Percentiles rank a stretch among this genome's conserved stretches.
phyloP scores from a whole-genome alignment of 2,113 vertebrate species.

The Clupea harengus region DNA sequence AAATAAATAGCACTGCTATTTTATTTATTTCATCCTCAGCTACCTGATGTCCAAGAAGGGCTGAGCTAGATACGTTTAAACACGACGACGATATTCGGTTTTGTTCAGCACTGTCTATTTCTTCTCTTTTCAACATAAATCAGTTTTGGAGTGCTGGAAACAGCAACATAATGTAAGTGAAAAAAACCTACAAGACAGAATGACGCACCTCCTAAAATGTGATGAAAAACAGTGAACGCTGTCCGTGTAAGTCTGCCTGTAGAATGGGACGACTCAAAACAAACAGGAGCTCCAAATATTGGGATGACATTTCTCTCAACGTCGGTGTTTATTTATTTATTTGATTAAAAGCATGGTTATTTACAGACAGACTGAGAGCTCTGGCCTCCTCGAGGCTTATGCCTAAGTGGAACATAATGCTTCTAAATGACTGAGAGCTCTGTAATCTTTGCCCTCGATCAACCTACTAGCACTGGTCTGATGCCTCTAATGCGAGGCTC shows the following conservation, averaged over 20 bases:
- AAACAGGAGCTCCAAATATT: not conserved
- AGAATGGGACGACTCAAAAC: not conserved
- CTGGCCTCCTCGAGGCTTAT: constrained; percentile 37
- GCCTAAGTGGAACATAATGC: constrained; percentile 45
- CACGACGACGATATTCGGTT: not conserved
- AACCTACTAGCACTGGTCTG: not conserved
- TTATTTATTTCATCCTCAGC: not conserved
- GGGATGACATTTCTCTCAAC: not conserved
- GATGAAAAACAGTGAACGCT: no score
- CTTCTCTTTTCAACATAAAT: not conserved
- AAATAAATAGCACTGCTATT: no score
- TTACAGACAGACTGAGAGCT: constrained; percentile 51
- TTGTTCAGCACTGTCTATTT: no score
- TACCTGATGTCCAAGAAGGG: not conserved
- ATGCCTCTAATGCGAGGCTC: not conserved
- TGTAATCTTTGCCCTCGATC: constrained; percentile 34
- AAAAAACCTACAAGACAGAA: not conserved
- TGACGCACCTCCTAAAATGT: not conserved
- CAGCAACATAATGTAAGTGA: not conserved
- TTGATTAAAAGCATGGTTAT: constrained; percentile 33
- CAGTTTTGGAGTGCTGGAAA: not conserved
- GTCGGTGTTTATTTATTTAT: not conserved
- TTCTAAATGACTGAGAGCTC: constrained; percentile 50
- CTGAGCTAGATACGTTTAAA: not conserved
- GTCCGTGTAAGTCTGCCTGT: not conserved